phyloP scores from a whole-genome alignment of 2,888 invertebrate species.

The Lacanobia oleracea region DNA sequence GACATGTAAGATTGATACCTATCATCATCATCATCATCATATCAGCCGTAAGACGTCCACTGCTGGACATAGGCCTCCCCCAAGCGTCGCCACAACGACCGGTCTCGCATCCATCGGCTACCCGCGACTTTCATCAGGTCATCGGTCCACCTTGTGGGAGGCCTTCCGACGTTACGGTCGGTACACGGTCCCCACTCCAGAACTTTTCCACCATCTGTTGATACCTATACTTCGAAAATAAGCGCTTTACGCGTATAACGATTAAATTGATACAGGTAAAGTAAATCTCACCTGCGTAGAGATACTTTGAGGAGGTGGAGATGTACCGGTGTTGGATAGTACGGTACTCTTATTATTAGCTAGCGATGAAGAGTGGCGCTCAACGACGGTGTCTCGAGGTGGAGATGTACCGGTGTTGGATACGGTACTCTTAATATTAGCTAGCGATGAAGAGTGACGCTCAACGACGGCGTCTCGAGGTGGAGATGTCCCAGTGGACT shows the following conservation, averaged over 20 bases:
- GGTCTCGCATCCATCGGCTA: no score
- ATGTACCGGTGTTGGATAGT: slow-evolving; percentile 94
- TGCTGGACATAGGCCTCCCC: no score
- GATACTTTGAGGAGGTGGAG: slow-evolving; percentile 96
- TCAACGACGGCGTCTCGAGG: slow-evolving; percentile 72
- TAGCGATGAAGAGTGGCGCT: slow-evolving; percentile 70
- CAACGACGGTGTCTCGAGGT: slow-evolving; percentile 72
- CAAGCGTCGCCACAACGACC: no score
- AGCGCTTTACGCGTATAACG: not conserved
- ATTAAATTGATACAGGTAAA: not conserved
- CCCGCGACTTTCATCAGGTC: no score
- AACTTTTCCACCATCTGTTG: no score
- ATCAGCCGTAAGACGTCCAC: no score
- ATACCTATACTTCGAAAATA: not conserved
- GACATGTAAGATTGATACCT: no score
- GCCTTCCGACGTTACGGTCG: no score
- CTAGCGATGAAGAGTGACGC: slow-evolving; percentile 69
- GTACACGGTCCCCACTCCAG: no score
- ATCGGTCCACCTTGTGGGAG: no score
- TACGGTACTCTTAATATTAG: slow-evolving; percentile 74
- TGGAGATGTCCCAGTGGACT: slow-evolving; percentile 89
- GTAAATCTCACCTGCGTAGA: slow-evolving; percentile 93
- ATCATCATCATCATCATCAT: no score
- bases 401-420: slow-evolving; percentile 93
- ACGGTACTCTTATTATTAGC: slow-evolving; percentile 75